Percentiles rank a stretch among this genome's conserved stretches.
phyloP scores from a whole-genome alignment of 1,140 invertebrate species.

The Drosophila elegans region DNA sequence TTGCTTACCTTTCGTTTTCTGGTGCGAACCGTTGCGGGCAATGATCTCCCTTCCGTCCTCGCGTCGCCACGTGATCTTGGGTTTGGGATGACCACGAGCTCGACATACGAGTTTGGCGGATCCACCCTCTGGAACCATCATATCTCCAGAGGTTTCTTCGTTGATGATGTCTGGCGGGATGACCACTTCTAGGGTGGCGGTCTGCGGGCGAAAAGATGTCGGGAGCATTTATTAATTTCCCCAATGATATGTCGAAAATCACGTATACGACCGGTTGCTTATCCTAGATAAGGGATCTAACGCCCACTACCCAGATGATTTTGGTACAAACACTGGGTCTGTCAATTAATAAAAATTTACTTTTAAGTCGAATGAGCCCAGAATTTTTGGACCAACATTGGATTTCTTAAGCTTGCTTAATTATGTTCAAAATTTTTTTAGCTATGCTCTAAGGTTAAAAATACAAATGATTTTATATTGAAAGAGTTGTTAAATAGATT shows the following conservation, averaged over 20 bases:
- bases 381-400: too few relatives aligned
- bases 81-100: constrained; percentile 93
- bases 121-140: constrained; percentile 96
- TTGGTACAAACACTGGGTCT: too few relatives aligned
- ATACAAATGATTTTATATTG: too few relatives aligned
- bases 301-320: too few relatives aligned
- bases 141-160: constrained; percentile 94
- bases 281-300: too few relatives aligned
- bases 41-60: constrained; percentile 94
- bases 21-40: constrained; percentile 88
- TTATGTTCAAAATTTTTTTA: too few relatives aligned
- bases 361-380: too few relatives aligned
- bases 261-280: neutral
- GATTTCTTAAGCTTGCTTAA: too few relatives aligned
- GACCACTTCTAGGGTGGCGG: constrained; percentile 93
- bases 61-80: constrained; percentile 93
- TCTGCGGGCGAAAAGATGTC: constrained; percentile 86
- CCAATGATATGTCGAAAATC: neutral
- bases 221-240: too few relatives aligned
- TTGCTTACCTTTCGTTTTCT: constrained; percentile 89
- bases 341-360: too few relatives aligned
- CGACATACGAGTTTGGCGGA: constrained; percentile 94
- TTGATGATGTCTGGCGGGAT: constrained; percentile 96
- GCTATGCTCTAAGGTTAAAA: too few relatives aligned
- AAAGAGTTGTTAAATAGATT: neutral